Conservation (phyloP, 2,888 invertebrate genomes). For the Nemotelus pantherinus region DNA sequence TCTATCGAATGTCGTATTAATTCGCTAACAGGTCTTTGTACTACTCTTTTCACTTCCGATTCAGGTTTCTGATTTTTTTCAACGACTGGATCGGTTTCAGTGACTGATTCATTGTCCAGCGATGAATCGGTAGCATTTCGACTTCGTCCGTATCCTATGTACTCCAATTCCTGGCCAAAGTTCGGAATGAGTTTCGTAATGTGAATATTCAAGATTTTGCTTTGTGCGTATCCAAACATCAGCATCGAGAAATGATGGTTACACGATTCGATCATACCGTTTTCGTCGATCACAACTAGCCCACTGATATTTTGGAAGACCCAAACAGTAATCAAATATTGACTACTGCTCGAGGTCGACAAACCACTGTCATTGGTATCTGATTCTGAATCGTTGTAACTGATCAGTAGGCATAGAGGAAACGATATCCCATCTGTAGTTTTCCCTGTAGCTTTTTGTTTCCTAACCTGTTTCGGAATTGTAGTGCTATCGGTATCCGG, state of each 20-base stretch:
- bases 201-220: constrained; percentile 69
- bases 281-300: constrained; percentile 71
- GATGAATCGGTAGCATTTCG: constrained; percentile 69
- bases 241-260: constrained; percentile 75
- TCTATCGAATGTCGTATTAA: constrained; percentile 38
- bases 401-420: constrained; percentile 70
- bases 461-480: constrained; percentile 66
- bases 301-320: constrained; percentile 74
- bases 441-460: constrained; percentile 74
- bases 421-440: constrained; percentile 72
- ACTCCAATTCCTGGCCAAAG: constrained; percentile 70
- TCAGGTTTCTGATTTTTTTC: constrained; percentile 47
- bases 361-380: constrained; percentile 50
- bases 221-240: constrained; percentile 72
- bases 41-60: constrained; percentile 7
- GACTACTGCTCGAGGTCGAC: constrained; percentile 45
- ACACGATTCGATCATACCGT: constrained; percentile 72
- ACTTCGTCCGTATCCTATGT: constrained; percentile 65
- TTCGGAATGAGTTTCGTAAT: constrained; percentile 71
- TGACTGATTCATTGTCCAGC: constrained; percentile 66
- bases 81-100: constrained; percentile 56
- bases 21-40: constrained; percentile 46
- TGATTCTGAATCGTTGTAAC: constrained; percentile 55
- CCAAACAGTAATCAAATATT: constrained; percentile 60
- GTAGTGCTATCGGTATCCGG: constrained; percentile 63